Evolutionary conservation across 2,797 vertebrate species (phyloP), one percentile per base, ranked within the genome.

Genomic region (Dicrostonyx torquatus): DNA sequence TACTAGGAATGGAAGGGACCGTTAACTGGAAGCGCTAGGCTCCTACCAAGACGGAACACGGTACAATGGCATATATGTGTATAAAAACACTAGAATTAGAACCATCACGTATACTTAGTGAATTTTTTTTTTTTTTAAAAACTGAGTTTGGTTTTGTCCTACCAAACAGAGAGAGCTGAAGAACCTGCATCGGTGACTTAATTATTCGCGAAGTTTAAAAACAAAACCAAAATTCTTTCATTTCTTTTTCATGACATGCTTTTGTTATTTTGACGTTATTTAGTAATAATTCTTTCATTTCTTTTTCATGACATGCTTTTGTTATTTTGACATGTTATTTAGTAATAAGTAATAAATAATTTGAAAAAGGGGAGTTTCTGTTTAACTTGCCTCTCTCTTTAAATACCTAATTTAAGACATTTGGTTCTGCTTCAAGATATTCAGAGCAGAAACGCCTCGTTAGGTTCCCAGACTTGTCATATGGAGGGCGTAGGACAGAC

Each of bases 141-240:
- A 75, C 18, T 20, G 40, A 55, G 9, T 84, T 43, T 73, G 50
- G 24, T 31, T 40, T 62, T 73, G 22, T 73, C 37, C 7, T 70
- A 7, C 34, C 3, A 43, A 70, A 37, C 12, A 26, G 37, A 40
- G 2, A 15, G 4, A 14, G 34, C 79, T 37, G 26, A 80, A 60
- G 22, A 89, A 12, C 13, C 66, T 29, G 37, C 17, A 43, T 85
- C 2, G 84, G 17, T 8, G 70, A 84, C 48, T 18, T 50, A 3
- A 76, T 68, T 72, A 90, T 43, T 80, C 77, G 80, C 60, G 87
- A 62, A 80, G 88, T 31, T 76, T 78, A 78, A 79, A 88, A 43
- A 5, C 14, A 87, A 95, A 70, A 83, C 53, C 76, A 48, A 40
- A n/a, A 62, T n/a, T 5, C 8, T 91, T 78, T 86, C 53, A 31